Evolutionary conservation across 2,797 vertebrate species (phyloP).

Genomic region (Malurus leucopterus): DNA sequence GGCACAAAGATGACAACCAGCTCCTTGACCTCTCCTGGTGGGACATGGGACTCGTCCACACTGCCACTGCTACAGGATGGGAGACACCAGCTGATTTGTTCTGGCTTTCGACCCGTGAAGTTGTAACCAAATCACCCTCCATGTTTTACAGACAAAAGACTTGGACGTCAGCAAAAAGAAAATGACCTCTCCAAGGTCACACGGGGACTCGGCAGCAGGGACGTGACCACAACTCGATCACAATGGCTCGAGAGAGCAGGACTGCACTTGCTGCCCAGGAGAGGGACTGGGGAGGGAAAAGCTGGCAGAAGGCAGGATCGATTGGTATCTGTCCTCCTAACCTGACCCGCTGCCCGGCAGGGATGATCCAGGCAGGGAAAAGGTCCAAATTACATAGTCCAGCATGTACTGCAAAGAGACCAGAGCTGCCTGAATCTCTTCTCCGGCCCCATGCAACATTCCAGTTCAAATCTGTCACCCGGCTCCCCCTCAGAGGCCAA

Average conservation of each 20-base stretch:
- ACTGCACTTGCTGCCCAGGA: background rate
- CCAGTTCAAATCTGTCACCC: background rate
- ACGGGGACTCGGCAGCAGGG: background rate
- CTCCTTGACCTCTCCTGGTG: rapidly evolving
- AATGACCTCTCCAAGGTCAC: slow-evolving; percentile 27
- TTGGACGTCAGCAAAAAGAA: background rate
- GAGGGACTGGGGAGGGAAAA: background rate
- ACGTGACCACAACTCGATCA: background rate
- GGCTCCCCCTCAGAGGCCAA: background rate
- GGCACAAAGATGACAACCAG: rapidly evolving
- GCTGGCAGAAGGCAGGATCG: rapidly evolving
- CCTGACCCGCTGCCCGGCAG: background rate
- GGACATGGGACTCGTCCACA: background rate
- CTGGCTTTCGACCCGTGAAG: background rate
- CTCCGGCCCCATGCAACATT: background rate
- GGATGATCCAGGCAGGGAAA: background rate
- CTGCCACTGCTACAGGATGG: background rate
- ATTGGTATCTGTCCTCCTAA: background rate
- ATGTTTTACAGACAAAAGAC: background rate
- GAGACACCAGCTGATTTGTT: background rate
- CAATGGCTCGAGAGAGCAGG: background rate
- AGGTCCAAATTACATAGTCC: background rate
- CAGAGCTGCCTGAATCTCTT: background rate
- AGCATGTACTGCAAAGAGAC: background rate
- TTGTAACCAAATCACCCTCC: background rate